A percentile compares a stretch with the other conserved stretches of the same genome.
These are phyloP conservation scores for Drosophila vallismaia DNA, from an alignment of 2,888 invertebrate genomes.

Conservation along the genomic window DNA sequence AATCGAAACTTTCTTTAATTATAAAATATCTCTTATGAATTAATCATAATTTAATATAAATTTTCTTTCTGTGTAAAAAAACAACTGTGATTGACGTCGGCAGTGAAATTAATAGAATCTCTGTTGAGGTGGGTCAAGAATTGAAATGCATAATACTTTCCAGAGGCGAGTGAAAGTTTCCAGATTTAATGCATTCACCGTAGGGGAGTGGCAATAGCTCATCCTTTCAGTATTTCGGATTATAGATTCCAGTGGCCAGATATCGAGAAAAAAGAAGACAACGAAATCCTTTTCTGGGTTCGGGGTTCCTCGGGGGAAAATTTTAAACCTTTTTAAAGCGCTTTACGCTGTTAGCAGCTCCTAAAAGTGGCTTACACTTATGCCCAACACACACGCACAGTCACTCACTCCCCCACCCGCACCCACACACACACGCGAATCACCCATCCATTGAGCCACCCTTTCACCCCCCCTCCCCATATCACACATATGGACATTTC, in stretches of 20 bases:
- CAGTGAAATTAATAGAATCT: constrained; percentile 56
- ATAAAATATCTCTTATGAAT: too few relatives aligned
- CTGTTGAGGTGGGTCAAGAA: constrained; percentile 66
- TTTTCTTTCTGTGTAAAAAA: neutral
- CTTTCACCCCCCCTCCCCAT: constrained; percentile 3
- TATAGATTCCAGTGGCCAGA: neutral
- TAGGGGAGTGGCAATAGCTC: neutral
- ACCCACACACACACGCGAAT: constrained; percentile 15
- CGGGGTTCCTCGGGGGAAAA: constrained; percentile 1
- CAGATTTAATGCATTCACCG: neutral
- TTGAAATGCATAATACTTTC: neutral
- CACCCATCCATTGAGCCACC: neutral
- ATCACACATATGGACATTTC: constrained; percentile 15
- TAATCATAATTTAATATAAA: too few relatives aligned
- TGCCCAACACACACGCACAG: constrained; percentile 25
- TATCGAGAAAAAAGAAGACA: neutral
- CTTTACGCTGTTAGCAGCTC: constrained; percentile 69
- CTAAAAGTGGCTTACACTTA: constrained; percentile 72
- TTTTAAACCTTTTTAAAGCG: constrained; percentile 73
- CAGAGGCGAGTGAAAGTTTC: constrained; percentile 35
- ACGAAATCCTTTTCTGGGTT: neutral
- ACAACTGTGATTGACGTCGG: constrained; percentile 5
- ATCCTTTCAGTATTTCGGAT: neutral
- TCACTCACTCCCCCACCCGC: constrained; percentile 30
- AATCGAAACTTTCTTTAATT: too few relatives aligned